Base-by-base conservation (phyloP, 2,113 vertebrate genomes). In the Misgurnus anguillicaudatus region DNA sequence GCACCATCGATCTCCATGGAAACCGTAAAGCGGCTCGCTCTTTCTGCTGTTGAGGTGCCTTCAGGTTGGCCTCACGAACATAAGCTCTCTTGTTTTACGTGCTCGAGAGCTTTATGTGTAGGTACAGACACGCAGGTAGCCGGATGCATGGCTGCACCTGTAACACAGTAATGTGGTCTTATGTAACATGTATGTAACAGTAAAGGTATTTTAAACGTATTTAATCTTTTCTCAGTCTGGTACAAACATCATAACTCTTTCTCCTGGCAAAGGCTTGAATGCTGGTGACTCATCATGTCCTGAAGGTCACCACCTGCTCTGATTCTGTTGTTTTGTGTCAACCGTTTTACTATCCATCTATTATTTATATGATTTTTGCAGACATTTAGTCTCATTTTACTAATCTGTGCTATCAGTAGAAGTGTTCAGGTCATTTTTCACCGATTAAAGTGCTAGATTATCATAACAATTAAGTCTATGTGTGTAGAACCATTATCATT, bases 1-100 rank as follows among this genome's bases (percentile, higher is more conserved):
- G 94, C 86, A 95, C 95, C 42, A 92, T 98, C 17, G 95, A 98
- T 88, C 94, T 99, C 69, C 95, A 96, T 31, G 94, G 94, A 83
- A 94, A 93, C 86, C 93, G 96, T 81, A 97, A 96, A 87, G 88
- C 91, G 0, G 88, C 94, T 21, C 94, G 95, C 39, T 85, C 92
- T 8, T 96, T 94, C 63, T 99, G 97, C 89, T 99, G 93, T 87
- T 94, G 89, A 93, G 83, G 82, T 58, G 60, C 68, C 80, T 53
- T 1, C 41, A 77, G 65, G 39, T 61, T 51, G 48, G 45, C 65
- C 10, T 14, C 3, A 24, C 7, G 57, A 47, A 62, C 41, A 47
- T 47, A 5, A 10, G 17, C 9, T 70, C 31, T 70, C 77, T 84
- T 55, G 84, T 24, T 62, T 13, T 48, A 42, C 9, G 4, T 31